Conservation (phyloP, 2,797 vertebrate species). For the Benthosema pterotum region DNA sequence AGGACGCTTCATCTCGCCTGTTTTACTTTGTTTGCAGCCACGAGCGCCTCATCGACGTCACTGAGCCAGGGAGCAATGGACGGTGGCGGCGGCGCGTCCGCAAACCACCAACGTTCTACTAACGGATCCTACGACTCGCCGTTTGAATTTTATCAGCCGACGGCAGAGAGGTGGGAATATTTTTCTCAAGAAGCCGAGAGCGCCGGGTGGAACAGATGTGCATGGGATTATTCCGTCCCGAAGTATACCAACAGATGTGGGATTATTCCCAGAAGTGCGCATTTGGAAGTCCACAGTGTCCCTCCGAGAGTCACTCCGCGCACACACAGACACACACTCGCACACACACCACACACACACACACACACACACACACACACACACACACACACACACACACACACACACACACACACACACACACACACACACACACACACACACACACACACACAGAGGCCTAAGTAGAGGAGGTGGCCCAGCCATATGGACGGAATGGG, state of each 20-base stretch:
- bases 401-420: slow-evolving; percentile 5
- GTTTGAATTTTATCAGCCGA: no score
- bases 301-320: slow-evolving; percentile 16
- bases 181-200: no score
- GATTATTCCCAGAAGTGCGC: neutral
- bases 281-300: slow-evolving; percentile 19
- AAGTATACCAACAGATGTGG: slow-evolving; percentile 23
- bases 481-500: slow-evolving; percentile 60
- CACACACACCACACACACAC: neutral
- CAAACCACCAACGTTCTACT: no score
- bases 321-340: slow-evolving; percentile 17
- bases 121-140: no score
- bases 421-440: slow-evolving; percentile 3
- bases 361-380: slow-evolving; percentile 13
- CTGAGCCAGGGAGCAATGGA: no score
- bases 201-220: no score
- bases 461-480: neutral
- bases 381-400: slow-evolving; percentile 15
- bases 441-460: slow-evolving; percentile 16
- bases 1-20: no score
- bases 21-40: no score
- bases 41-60: no score
- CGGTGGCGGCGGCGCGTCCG: no score
- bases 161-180: no score
- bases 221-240: no score